Base-by-base conservation (phyloP, 2,888 invertebrate species). In the Amphimallon solstitiale region DNA sequence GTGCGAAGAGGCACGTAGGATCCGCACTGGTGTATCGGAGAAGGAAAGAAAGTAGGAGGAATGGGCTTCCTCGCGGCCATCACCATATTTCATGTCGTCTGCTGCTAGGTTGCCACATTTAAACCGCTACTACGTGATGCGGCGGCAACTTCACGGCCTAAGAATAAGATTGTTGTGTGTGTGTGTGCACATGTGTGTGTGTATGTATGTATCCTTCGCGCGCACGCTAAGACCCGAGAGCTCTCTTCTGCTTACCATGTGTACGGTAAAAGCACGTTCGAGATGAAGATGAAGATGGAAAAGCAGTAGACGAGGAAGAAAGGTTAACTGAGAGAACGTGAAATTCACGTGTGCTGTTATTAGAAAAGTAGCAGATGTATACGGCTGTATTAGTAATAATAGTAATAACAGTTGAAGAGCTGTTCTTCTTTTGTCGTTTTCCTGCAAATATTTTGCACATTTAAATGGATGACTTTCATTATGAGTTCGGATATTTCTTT, bases 51-150 rank as follows among this genome's bases (percentile, higher is more conserved):
- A 75, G 73, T 74, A 72, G 73, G 75, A 76, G 77, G 77, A 78
- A 78, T 76, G 78, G 78, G 78, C 78, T 78, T 77, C 77, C 80
- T 80, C 72, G 78, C 78, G 80, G 80, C 80, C 79, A 79, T 78
- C 78, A 77, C 77, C 77, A 79, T 79, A 79, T 78, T 78, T 80
- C 77, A 78, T 79, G 80, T 79, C 79, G 78, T 79, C 78, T 78
- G 73, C 77, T 70, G 76, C 77, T 68, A 69, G 69, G 78, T 79
- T 79, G 78, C 79, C 79, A 78, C 72, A 68, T 76, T 68, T 63
- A 62, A 68, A 46, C 62, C 66, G 73, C 75, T 76, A 76, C 75
- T 73, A 68, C 66, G 43, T 43, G 40, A 37, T 56, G 14, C 43
- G 56, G 49, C 63, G 62, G 54, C 65, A 62, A 46, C 59, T 46